A percentile compares a stretch with the other conserved stretches of the same genome.
Evolutionary conservation across 2,888 invertebrate species (phyloP).

Genomic region (Sicus ferrugineus): DNA sequence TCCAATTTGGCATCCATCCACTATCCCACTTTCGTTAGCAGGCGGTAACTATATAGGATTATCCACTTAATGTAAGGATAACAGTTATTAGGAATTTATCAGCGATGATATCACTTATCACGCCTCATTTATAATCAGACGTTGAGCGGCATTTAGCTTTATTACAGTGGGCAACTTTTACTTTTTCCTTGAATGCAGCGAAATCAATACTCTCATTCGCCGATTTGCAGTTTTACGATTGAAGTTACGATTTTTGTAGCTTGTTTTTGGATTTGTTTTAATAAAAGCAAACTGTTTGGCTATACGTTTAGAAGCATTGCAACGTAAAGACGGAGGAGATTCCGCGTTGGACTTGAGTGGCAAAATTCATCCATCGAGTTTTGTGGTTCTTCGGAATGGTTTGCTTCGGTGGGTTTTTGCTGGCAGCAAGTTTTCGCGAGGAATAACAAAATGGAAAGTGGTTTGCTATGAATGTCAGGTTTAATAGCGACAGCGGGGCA

Average conservation of each 20-base stretch:
- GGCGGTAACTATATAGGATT: too few species aligned
- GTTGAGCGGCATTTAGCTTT: too few species aligned
- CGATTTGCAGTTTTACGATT: constrained; percentile 13
- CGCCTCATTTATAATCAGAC: neutral
- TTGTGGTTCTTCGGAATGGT: constrained; percentile 37
- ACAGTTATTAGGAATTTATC: too few species aligned
- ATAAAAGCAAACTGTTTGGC: too few species aligned
- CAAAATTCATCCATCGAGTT: constrained; percentile 11
- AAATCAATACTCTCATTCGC: constrained; percentile 13
- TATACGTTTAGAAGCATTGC: neutral
- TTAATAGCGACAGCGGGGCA: constrained; percentile 22
- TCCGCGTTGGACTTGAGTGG: neutral
- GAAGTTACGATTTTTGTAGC: constrained; percentile 15
- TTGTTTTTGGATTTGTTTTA: too few species aligned
- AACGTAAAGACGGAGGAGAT: neutral
- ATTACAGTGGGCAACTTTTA: neutral
- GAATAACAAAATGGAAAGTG: constrained; percentile 51
- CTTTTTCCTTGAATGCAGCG: constrained; percentile 11
- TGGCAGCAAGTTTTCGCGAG: constrained; percentile 9
- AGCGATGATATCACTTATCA: too few species aligned
- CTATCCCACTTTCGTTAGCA: too few species aligned
- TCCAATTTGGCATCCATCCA: too few species aligned
- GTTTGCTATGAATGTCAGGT: constrained; percentile 28
- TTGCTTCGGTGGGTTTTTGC: constrained; percentile 18
- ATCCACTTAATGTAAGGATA: too few species aligned